Base-by-base conservation (phyloP, 1,140 invertebrate genomes). In the Bemisia tabaci region DNA sequence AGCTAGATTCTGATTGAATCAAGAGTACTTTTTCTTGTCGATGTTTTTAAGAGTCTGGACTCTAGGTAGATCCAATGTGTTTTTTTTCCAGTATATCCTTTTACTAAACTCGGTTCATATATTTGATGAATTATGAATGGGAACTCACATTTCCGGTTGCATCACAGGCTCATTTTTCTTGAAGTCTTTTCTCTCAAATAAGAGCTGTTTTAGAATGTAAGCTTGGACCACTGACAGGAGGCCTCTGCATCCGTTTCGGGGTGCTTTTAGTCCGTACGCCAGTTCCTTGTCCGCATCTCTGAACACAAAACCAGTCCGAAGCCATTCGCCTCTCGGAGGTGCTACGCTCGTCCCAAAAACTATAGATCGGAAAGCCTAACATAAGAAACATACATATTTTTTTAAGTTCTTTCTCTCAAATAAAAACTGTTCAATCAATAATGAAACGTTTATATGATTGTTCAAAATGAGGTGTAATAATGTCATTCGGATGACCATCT, bases 141-240 rank as follows among this genome's bases (percentile, higher is more conserved):
- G n/a, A n/a, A n/a, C n/a, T n/a, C n/a, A 84, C 84, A 75, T 77
- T n/a, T 84, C 83, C 12, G 82, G 75, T 72, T 48, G 74, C 76
- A 60, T 78, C 77, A 27, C 76, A 76, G 62, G 83, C 80, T 69
- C 80, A 74, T 60, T 22, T 25, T 63, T 63, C 21, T 58, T 60
- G 1, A 59, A 39, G 21, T 66, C n/a, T 64, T 79, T 78, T 23
- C 77, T 78, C 26, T 82, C 83, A 71, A 89, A 88, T n/a, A 89
- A 76, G 61, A 88, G 77, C 73, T 85, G 82, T 71, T 88, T 88
- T 22, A 85, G 66, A 73, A 89, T 81, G 64, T 84, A 80, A 2
- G 85, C 86, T 71, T 88, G 86, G 0, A 89, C 78, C 11, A 81
- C 84, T 0, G 86, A 81, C 11, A 87, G 75, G 21, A 89, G 74